Evolutionary conservation across 2,113 vertebrate genomes (phyloP), one percentile per base, ranked within the genome.

Genomic region (Probosciger aterrimus): DNA sequence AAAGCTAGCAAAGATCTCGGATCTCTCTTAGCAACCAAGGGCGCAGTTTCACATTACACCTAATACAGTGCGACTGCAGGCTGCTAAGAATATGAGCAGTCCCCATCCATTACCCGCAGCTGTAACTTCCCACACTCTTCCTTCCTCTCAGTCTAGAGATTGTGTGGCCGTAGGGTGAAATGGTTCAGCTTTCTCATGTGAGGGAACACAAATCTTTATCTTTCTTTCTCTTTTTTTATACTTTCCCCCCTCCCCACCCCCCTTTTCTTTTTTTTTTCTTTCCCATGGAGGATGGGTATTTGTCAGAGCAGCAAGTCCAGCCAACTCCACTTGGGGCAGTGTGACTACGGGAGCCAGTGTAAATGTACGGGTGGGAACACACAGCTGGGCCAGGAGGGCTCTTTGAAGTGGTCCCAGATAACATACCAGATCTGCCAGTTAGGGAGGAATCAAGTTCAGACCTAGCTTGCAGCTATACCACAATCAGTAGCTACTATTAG

Each of bases 1-100:
- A n/a, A 75, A 84, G 55, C 18, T 4, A 92, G 88, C 68, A 83
- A 94, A 77, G 92, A 79, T 91, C 92, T 94, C 86, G 35, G 83
- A 85, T 91, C 91, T 95, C 92, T 78, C 92, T 86, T 93, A 96
- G 96, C 95, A 96, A 95, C 96, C 92, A 67, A 86, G 86, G 76
- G 80, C 83, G 80, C 91, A 95, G 91, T 92, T 96, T 94, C 92
- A 92, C 82, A 15, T 94, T 93, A 77, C 92, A 83, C 86, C 91
- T 94, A 92, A 94, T 91, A 74, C 76, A 30, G 80, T 74, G 80
- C 81, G 96, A 90, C 82, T 94, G 88, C 71, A 88, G 91, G 79
- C 92, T 95, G 96, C 88, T 83, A 71, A 88, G 92, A 93, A 53
- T 52, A 85, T 24, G 82, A 95, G 94, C 93, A 86, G 71, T 88